Base-by-base conservation (phyloP, 1,140 invertebrate genomes). In the Danaus melanippus region DNA sequence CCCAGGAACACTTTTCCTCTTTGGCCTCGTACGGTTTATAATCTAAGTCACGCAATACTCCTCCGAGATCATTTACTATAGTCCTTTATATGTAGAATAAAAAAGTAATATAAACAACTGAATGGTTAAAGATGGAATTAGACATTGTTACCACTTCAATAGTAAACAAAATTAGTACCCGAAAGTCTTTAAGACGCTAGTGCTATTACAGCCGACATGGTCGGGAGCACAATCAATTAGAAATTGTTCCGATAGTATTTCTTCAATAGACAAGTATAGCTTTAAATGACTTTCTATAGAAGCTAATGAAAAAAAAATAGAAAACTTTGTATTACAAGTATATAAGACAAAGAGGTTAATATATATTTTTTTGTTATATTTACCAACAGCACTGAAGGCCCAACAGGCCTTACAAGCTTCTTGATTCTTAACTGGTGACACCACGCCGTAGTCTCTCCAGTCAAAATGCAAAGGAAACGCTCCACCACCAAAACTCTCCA, bases 331-430 rank as follows among this genome's bases (percentile, higher is more conserved):
- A 48, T 9, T 15, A 32, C 21, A 32, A 32, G 21, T 32, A 32
- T 32, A 32, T 32, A 32, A 32, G 21, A 7, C 21, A 32, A 32
- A 32, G 21, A 32, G 21, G 5, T 32, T 32, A 32, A 39, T 21
- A 45, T 53, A 12, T 15, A 46, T 46, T 21, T n/a, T 12, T 0
- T 46, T n/a, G n/a, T n/a, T 12, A 21, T 55, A 57, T 15, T 72
- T 67, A 76, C 74, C 74, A 47, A 74, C 48, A 17, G 62, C 54
- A 53, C 69, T 68, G 42, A 79, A 79, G 2, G 76, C 76, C 74
- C 74, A 76, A n/a, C 69, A 75, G 1, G 74, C 76, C 2, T 45
- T 48, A 47, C 74, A 79, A 2, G 0, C 11, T 7, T 3, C 0
- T 42, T 79, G 76, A 56, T 74, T 40, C 47, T 76, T 79, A 0